Percentiles rank a stretch among this genome's conserved stretches.
Conservation (phyloP, 2,797 vertebrate species). For the Triplophysa yarkandensis region DNA sequence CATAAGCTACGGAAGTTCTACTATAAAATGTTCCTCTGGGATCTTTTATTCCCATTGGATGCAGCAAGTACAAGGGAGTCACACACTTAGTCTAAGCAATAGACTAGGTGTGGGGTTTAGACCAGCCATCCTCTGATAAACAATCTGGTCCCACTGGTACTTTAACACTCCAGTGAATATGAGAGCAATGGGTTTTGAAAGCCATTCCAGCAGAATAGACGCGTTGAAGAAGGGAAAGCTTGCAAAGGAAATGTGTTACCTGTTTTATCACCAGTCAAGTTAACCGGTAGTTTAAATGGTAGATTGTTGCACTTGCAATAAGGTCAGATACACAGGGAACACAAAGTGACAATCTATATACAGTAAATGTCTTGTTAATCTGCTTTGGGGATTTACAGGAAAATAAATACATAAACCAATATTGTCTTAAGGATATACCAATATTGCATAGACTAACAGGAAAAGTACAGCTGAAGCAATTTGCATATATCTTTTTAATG, state of each 20-base stretch:
- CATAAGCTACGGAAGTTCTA: not conserved
- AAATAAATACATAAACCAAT: no score
- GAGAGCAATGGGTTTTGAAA: conserved; percentile 35
- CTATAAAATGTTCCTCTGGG: conserved; percentile 6
- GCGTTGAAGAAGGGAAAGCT: not conserved
- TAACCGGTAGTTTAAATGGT: not conserved
- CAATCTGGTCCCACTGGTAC: conserved; percentile 48
- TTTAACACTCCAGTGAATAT: conserved; percentile 50
- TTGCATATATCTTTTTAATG: not conserved
- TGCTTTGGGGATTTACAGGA: not conserved
- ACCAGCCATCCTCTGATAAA: conserved; percentile 52
- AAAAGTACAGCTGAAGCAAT: not conserved
- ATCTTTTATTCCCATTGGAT: conserved; percentile 10
- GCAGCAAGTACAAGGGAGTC: conserved; percentile 7
- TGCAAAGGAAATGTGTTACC: conserved; percentile 30
- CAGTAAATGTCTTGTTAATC: not conserved
- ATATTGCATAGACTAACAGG: no score
- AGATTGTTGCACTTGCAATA: not conserved
- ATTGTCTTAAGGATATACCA: no score
- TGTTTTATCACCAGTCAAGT: conserved; percentile 12
- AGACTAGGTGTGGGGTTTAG: conserved; percentile 44
- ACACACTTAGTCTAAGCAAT: conserved; percentile 7
- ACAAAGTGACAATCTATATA: not conserved
- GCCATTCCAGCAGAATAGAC: conserved; percentile 40
- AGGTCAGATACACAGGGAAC: not conserved